Conservation (phyloP, 2,888 invertebrate genomes). For the Erebia palarica region DNA sequence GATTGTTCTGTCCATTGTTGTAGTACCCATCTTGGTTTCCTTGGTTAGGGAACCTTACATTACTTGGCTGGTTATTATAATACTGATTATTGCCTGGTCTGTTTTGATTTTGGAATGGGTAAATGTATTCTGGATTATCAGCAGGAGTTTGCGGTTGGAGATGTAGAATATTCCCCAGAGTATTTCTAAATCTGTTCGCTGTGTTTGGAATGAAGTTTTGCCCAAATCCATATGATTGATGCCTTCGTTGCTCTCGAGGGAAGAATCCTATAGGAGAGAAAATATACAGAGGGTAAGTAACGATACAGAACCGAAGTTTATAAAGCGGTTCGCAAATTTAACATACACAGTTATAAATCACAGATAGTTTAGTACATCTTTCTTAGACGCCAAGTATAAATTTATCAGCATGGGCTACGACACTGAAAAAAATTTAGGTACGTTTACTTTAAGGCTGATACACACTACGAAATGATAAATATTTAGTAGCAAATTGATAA, state of each 20-base stretch:
- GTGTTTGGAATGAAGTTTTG: constrained; percentile 44
- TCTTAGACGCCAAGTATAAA: too few species aligned
- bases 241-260: constrained; percentile 50
- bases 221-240: constrained; percentile 40
- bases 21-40: constrained; percentile 35
- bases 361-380: too few species aligned
- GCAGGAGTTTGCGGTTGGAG: constrained; percentile 42
- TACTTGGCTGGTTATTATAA: constrained; percentile 36
- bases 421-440: too few species aligned
- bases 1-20: constrained; percentile 30
- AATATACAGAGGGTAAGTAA: neutral
- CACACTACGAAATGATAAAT: too few species aligned
- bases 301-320: too few species aligned
- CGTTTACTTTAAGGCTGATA: too few species aligned
- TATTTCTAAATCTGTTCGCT: constrained; percentile 47
- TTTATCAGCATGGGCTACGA: too few species aligned
- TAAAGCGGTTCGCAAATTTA: too few species aligned
- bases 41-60: constrained; percentile 42
- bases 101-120: constrained; percentile 39
- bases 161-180: constrained; percentile 48
- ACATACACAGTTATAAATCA: too few species aligned
- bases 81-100: constrained; percentile 34
- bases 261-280: constrained; percentile 54
- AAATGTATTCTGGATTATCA: constrained; percentile 41
- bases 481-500: too few species aligned